phyloP scores from a whole-genome alignment of 2,797 vertebrate genomes.

The Lepus townsendii region DNA sequence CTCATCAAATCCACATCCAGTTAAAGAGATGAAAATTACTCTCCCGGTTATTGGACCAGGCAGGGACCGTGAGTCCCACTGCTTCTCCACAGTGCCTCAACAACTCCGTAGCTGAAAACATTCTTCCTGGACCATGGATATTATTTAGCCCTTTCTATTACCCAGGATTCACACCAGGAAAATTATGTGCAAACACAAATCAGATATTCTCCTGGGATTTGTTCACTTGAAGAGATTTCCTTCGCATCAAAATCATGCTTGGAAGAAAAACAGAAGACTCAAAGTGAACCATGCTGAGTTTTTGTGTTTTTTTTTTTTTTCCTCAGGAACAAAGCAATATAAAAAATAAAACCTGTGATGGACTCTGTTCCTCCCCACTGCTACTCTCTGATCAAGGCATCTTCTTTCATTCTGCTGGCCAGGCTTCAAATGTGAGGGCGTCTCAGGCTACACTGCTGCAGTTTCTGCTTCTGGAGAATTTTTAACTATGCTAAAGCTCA shows the following conservation, averaged over 20 bases:
- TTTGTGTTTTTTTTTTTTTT: not conserved
- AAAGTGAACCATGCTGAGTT: not conserved
- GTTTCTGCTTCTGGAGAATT: not conserved
- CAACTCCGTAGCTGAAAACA: slow-evolving; percentile 73
- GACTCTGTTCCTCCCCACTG: slow-evolving; percentile 52
- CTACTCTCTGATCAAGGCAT: slow-evolving; percentile 56
- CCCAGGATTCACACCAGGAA: slow-evolving; percentile 68
- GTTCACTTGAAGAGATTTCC: slow-evolving; percentile 47
- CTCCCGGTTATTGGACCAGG: slow-evolving; percentile 61
- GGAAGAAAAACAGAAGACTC: slow-evolving; percentile 53
- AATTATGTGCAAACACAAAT: slow-evolving; percentile 63
- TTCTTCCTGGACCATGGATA: slow-evolving; percentile 13
- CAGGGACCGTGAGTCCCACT: slow-evolving; percentile 39
- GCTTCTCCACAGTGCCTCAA: slow-evolving; percentile 65
- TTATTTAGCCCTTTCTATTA: slow-evolving; percentile 70
- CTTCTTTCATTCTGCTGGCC: slow-evolving; percentile 39
- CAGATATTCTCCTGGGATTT: slow-evolving; percentile 49
- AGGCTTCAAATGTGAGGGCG: not conserved
- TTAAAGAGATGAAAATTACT: slow-evolving; percentile 74
- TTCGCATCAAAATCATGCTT: slow-evolving; percentile 63
- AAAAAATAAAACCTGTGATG: slow-evolving; percentile 63
- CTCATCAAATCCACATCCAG: slow-evolving; percentile 63
- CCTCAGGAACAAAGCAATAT: slow-evolving; percentile 72
- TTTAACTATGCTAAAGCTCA: slow-evolving; percentile 8
- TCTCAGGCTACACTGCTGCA: not conserved